Evolutionary conservation across 1,140 invertebrate species (phyloP).

Genomic region (Physella acuta): DNA sequence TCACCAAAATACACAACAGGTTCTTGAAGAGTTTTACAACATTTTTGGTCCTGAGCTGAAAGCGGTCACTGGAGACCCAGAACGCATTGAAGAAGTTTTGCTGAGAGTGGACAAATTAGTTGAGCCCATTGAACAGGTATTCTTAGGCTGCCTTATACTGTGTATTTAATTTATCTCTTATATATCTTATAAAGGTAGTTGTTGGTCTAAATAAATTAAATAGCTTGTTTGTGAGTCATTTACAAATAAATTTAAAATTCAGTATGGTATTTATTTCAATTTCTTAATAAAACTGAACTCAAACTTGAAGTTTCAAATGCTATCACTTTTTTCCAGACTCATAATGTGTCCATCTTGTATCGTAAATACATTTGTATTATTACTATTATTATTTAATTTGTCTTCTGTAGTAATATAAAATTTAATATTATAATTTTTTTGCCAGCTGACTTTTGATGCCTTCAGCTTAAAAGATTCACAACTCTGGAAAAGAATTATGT

Average conservation of each 20-base stretch:
- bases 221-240: too few species aligned
- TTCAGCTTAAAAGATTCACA: slow-evolving; percentile 75
- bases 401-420: too few species aligned
- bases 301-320: too few species aligned
- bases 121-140: slow-evolving; percentile 69
- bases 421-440: too few species aligned
- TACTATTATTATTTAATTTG: neutral
- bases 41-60: slow-evolving; percentile 85
- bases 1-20: too few species aligned
- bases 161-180: too few species aligned
- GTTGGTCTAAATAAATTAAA: too few species aligned
- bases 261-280: too few species aligned
- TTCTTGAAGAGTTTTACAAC: slow-evolving; percentile 83
- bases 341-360: neutral
- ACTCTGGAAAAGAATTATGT: slow-evolving; percentile 80
- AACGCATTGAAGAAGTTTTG: slow-evolving; percentile 79
- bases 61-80: slow-evolving; percentile 80
- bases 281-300: too few species aligned
- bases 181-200: too few species aligned
- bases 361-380: neutral
- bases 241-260: too few species aligned
- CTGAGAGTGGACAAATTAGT: slow-evolving; percentile 73
- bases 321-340: neutral
- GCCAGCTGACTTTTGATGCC: slow-evolving; percentile 75
- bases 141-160: neutral